These are phyloP conservation scores for Eupithecia abbreviata DNA, from an alignment of 2,888 invertebrate genomes.

Conservation along the genomic window DNA sequence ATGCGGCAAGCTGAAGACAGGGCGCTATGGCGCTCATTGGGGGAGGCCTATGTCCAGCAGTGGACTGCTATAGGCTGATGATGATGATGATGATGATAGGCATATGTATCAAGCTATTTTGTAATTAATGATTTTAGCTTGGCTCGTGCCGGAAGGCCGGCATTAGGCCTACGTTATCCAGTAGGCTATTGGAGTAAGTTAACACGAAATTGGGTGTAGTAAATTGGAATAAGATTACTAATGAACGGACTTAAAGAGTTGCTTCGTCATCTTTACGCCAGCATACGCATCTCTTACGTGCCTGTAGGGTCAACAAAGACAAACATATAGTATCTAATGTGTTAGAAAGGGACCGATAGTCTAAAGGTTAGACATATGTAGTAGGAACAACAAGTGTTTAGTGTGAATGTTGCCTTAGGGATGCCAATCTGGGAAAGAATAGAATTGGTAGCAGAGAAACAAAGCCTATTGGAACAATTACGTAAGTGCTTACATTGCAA, in stretches of 20 bases:
- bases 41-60: too few species aligned
- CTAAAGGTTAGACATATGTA: background rate
- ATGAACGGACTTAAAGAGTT: conserved; percentile 49
- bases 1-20: too few species aligned
- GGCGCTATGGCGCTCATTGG: too few species aligned
- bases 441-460: conserved; percentile 9
- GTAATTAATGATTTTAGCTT: background rate
- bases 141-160: background rate
- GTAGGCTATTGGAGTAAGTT: conserved; percentile 54
- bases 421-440: conserved; percentile 37
- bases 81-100: too few species aligned
- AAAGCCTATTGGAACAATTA: conserved; percentile 10
- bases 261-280: conserved; percentile 39
- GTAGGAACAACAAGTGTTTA: conserved; percentile 4
- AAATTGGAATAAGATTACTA: conserved; percentile 56
- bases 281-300: background rate
- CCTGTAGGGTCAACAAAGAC: background rate
- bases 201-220: conserved; percentile 57
- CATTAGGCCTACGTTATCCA: conserved; percentile 42
- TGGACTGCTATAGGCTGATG: too few species aligned
- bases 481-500: conserved; percentile 9
- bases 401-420: conserved; percentile 24
- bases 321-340: background rate
- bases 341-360: background rate
- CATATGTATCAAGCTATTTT: background rate